phyloP scores from a whole-genome alignment of 92 coral and sea anemone species.

The Metridium senile region DNA sequence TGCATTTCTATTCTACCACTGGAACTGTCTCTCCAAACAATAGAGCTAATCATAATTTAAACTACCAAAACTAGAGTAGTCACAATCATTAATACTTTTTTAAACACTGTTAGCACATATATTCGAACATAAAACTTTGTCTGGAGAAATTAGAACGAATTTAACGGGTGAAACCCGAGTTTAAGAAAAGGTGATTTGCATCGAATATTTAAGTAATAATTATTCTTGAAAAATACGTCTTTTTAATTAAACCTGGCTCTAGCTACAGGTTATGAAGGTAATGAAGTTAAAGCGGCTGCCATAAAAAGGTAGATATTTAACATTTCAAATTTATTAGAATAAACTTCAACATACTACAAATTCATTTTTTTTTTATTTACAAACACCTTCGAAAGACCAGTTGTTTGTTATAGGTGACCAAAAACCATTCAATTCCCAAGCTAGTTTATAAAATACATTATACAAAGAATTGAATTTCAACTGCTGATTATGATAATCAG shows the following conservation, averaged over 20 bases:
- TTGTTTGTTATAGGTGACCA: neutral
- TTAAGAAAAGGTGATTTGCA: neutral
- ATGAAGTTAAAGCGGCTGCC: neutral
- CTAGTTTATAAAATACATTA: neutral
- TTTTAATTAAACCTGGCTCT: constrained; percentile 6
- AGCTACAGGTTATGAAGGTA: constrained; percentile 11
- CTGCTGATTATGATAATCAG: constrained; percentile 7
- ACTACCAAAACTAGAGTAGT: neutral
- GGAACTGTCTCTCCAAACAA: constrained; percentile 7
- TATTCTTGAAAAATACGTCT: neutral
- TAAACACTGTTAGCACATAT: neutral
- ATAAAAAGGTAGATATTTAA: neutral
- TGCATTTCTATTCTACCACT: constrained; percentile 29
- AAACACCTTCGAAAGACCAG: neutral
- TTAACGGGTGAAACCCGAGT: neutral
- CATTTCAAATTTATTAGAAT: neutral
- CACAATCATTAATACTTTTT: too few relatives aligned
- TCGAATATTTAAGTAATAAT: neutral
- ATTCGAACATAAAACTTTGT: neutral
- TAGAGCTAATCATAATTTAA: constrained; percentile 12
- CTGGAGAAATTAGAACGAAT: neutral
- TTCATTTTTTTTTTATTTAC: neutral
- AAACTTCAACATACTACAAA: neutral
- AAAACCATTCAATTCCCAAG: neutral
- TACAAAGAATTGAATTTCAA: neutral